Conservation (phyloP, 2,797 vertebrate genomes). For the Halcyon badia region DNA sequence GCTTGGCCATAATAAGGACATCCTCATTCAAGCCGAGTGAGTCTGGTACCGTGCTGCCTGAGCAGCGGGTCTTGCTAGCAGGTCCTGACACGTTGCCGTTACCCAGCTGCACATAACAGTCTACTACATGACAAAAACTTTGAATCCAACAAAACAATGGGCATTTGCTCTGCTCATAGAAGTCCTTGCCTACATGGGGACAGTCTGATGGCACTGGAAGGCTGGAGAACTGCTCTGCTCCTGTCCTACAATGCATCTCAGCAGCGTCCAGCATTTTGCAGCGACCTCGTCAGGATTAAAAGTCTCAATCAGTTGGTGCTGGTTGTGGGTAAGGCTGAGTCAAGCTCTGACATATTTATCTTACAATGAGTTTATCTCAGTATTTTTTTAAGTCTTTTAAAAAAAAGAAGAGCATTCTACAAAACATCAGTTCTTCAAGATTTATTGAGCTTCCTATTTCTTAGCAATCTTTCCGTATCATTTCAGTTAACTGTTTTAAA, state of each 20-base stretch:
- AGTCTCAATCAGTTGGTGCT: not conserved
- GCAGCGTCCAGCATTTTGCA: not conserved
- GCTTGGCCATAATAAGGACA: not conserved
- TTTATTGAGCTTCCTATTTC: not conserved
- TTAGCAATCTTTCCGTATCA: not conserved
- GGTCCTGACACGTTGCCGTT: not conserved
- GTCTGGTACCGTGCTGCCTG: not conserved
- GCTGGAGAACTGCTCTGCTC: not conserved
- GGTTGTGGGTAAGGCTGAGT: not conserved
- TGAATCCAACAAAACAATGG: not conserved
- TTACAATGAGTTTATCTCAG: not conserved
- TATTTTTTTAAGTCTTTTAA: no score
- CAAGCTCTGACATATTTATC: not conserved
- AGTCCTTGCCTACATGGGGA: not conserved
- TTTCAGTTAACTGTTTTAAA: not conserved
- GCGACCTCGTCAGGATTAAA: not conserved
- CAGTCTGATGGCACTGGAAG: not conserved
- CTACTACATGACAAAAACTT: not conserved
- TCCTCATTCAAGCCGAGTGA: not conserved
- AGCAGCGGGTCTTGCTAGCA: not conserved
- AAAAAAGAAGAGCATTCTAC: not conserved
- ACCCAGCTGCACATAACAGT: not conserved
- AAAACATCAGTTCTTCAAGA: not conserved
- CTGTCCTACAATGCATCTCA: not conserved
- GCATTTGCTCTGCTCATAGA: not conserved